phyloP scores from a whole-genome alignment of 2,797 vertebrate species.

The Pangasius larnaudii region DNA sequence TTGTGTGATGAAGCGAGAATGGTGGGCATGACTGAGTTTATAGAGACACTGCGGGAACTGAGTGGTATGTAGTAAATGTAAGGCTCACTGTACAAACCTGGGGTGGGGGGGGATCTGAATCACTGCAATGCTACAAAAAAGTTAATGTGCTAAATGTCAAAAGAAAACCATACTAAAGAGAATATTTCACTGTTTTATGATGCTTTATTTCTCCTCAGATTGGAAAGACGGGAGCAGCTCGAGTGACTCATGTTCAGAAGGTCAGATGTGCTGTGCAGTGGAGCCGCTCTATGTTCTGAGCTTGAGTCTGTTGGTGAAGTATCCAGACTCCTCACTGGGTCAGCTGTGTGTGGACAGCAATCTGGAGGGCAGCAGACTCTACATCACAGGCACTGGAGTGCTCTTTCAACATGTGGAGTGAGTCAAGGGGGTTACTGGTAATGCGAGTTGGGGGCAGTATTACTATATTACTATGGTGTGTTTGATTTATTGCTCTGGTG shows the following conservation, averaged over 20 bases:
- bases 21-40: conserved; percentile 64
- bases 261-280: background rate
- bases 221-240: background rate
- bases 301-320: conserved; percentile 71
- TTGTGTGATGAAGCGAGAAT: conserved; percentile 69
- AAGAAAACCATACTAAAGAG: background rate
- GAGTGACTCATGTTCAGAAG: background rate
- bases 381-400: conserved; percentile 66
- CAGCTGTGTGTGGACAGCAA: conserved; percentile 67
- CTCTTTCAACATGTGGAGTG: conserved; percentile 72
- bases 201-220: background rate
- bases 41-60: background rate
- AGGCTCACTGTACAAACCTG: background rate
- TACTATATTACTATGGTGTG: background rate
- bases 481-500: background rate
- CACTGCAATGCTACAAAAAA: background rate
- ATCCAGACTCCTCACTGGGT: conserved; percentile 71
- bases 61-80: background rate
- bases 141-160: too few species aligned
- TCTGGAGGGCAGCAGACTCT: conserved; percentile 56
- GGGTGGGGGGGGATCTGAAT: background rate
- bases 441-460: background rate
- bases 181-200: background rate
- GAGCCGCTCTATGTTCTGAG: conserved; percentile 61
- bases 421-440: background rate